A percentile compares a stretch with the other conserved stretches of the same genome.
Evolutionary conservation across 2,113 vertebrate species (phyloP).

Genomic region (Synchiropus splendidus): DNA sequence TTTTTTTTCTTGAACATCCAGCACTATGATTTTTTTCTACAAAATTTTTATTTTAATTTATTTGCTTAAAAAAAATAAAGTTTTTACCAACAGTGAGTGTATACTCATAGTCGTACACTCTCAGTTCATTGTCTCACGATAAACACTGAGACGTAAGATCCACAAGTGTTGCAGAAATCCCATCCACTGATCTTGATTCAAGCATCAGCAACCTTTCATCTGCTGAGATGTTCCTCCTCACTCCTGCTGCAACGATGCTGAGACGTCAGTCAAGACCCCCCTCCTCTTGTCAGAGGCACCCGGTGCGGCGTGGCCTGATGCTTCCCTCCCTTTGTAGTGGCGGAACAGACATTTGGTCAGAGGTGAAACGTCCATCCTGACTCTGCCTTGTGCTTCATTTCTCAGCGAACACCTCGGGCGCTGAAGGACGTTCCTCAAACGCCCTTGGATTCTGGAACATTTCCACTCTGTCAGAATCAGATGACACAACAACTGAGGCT

Average conservation of each 20-base stretch:
- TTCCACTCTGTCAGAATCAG: constrained; percentile 8
- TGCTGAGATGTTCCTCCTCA: constrained; percentile 65
- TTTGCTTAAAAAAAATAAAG: too few species aligned
- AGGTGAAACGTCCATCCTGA: constrained; percentile 17
- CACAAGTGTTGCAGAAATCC: too few species aligned
- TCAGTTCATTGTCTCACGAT: too few species aligned
- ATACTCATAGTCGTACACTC: too few species aligned
- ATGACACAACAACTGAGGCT: constrained; percentile 7
- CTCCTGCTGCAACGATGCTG: constrained; percentile 13
- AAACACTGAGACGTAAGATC: too few species aligned
- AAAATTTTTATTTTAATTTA: too few species aligned
- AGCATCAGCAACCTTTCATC: too few species aligned
- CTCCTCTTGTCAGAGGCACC: constrained; percentile 43
- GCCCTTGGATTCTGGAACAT: constrained; percentile 5
- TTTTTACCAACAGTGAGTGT: too few species aligned
- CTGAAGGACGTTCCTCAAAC: constrained; percentile 3
- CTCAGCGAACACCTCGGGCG: constrained; percentile 13
- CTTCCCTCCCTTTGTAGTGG: constrained; percentile 13
- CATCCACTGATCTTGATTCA: too few species aligned
- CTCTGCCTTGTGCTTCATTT: constrained; percentile 13
- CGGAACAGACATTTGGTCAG: constrained; percentile 23
- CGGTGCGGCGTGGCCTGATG: constrained; percentile 7
- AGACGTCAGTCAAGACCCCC: constrained; percentile 66
- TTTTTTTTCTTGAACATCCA: too few species aligned
- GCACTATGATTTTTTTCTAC: too few species aligned